These are phyloP conservation scores for Cyclophora punctaria DNA, from an alignment of 2,888 invertebrate species.

Conservation along the genomic window DNA sequence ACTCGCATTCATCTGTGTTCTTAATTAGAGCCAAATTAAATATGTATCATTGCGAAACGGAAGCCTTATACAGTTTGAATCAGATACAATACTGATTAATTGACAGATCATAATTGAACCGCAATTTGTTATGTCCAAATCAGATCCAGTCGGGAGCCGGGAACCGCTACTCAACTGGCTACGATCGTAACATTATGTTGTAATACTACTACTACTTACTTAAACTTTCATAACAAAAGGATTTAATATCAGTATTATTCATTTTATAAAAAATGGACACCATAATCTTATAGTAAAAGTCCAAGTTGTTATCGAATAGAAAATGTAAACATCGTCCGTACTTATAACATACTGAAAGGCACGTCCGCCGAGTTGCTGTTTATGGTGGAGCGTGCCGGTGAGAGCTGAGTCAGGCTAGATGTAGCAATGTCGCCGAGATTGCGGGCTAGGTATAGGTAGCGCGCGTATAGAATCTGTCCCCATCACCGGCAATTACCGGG, in stretches of 20 bases:
- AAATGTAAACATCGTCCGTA: no score
- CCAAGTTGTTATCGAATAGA: no score
- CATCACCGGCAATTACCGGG: conserved; percentile 52
- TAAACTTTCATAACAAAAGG: no score
- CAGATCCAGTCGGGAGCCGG: no score
- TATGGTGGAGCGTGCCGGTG: no score
- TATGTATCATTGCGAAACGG: conserved; percentile 41
- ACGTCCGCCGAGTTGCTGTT: no score
- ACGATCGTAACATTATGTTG: neutral
- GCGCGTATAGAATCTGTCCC: conserved; percentile 40
- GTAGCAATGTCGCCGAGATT: neutral
- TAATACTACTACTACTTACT: neutral
- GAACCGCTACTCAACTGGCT: no score
- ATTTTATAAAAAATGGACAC: no score
- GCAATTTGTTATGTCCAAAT: no score
- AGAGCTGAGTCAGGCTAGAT: conserved; percentile 1
- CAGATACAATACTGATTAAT: conserved; percentile 37
- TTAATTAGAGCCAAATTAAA: conserved; percentile 60
- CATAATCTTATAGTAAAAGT: no score
- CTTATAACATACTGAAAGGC: no score
- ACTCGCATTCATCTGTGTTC: conserved; percentile 33
- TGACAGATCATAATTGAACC: conserved; percentile 1
- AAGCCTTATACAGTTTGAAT: conserved; percentile 32
- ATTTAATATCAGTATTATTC: no score
- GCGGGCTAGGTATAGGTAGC: conserved; percentile 33